Conservation (phyloP, 2,888 invertebrate genomes). For the Leucozona laternaria region DNA sequence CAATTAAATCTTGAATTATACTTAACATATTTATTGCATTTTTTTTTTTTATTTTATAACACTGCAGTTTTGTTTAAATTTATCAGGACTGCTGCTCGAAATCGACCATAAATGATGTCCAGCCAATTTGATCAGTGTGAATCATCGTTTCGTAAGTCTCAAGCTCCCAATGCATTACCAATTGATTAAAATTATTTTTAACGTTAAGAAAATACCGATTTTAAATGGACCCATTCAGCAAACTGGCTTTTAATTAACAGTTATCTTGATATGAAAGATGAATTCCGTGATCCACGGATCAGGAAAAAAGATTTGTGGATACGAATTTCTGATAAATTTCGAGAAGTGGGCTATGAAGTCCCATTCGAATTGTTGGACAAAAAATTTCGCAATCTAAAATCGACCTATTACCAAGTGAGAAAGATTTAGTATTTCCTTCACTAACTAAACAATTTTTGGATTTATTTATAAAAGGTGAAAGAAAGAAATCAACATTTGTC, state of each 20-base stretch:
- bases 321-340: slow-evolving; percentile 54
- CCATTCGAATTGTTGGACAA: slow-evolving; percentile 55
- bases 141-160: not conserved
- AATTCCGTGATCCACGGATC: slow-evolving; percentile 41
- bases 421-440: not conserved
- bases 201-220: slow-evolving; percentile 52
- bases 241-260: slow-evolving; percentile 66
- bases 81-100: not conserved
- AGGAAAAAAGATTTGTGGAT: slow-evolving; percentile 56
- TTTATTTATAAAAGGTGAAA: slow-evolving; percentile 28
- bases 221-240: slow-evolving; percentile 68
- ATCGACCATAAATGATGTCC: not conserved
- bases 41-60: not conserved
- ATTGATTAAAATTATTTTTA: not conserved
- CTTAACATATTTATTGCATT: not conserved
- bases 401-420: slow-evolving; percentile 56
- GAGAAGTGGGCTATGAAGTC: slow-evolving; percentile 58
- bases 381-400: slow-evolving; percentile 64
- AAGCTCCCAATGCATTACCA: not conserved
- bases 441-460: not conserved
- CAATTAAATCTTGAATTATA: not conserved
- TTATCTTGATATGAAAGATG: slow-evolving; percentile 54
- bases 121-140: not conserved
- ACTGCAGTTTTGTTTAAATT: not conserved
- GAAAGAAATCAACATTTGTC: slow-evolving; percentile 47